Evolutionary conservation across 2,113 vertebrate species (phyloP).

Genomic region (Odontophorus gujanensis): DNA sequence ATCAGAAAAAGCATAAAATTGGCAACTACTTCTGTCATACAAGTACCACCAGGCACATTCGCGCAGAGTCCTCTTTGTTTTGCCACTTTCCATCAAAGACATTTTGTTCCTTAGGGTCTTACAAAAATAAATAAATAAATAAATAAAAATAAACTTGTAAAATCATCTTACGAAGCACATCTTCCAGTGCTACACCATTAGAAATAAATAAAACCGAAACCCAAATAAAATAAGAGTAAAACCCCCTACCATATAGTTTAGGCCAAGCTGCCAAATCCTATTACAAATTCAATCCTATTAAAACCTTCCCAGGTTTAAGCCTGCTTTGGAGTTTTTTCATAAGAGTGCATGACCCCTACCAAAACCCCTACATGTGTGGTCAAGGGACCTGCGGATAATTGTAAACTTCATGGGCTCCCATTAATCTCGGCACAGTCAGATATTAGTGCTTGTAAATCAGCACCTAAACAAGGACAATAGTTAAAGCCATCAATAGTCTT

Average conservation of each 20-base stretch:
- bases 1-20: background rate
- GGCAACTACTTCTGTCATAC: background rate
- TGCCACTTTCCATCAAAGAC: background rate
- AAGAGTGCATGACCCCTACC: constrained; percentile 81
- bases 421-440: constrained; percentile 87
- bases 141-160: background rate
- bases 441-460: constrained; percentile 90
- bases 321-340: constrained; percentile 86
- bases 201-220: background rate
- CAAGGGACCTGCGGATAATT: constrained; percentile 85
- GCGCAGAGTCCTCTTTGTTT: background rate
- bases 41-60: background rate
- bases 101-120: background rate
- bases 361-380: constrained; percentile 87
- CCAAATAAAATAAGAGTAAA: background rate
- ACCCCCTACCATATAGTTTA: constrained; percentile 72
- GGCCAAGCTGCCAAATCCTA: constrained; percentile 86
- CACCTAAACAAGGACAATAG: constrained; percentile 88
- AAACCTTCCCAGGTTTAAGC: constrained; percentile 88
- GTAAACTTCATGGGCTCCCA: constrained; percentile 85
- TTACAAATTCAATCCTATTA: constrained; percentile 91
- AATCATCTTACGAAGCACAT: background rate
- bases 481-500: constrained; percentile 89
- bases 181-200: constrained; percentile 15
- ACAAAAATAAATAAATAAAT: background rate